Percentiles rank a stretch among this genome's conserved stretches.
Conservation (phyloP, 2,888 invertebrate genomes). For the Meiosimyza decipiens region DNA sequence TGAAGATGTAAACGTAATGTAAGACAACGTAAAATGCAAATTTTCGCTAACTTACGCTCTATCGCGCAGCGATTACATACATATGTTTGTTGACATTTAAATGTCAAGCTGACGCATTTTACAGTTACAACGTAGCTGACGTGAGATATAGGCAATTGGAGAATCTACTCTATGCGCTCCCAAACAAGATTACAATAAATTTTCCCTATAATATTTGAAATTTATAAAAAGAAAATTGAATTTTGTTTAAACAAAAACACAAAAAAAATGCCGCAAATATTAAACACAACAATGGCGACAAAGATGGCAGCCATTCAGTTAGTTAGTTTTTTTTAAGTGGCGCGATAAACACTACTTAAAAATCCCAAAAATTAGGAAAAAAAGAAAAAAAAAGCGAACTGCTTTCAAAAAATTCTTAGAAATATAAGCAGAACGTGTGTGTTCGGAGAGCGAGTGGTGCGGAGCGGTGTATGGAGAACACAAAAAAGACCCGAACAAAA, state of each 20-base stretch:
- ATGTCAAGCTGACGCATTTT: background rate
- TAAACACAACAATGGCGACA: slow-evolving; percentile 32
- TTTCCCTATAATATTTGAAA: too few species aligned
- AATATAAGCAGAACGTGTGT: slow-evolving; percentile 16
- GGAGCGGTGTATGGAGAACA: background rate
- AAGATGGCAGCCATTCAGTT: slow-evolving; percentile 30
- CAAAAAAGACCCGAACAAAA: slow-evolving; percentile 26
- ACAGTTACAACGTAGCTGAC: background rate
- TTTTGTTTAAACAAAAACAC: slow-evolving; percentile 21
- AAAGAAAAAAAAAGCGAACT: slow-evolving; percentile 17
- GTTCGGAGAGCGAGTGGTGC: too few species aligned
- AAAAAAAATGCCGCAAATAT: slow-evolving; percentile 5
- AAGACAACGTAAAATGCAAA: too few species aligned
- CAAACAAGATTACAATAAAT: too few species aligned
- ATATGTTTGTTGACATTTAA: too few species aligned
- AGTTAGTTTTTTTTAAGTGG: slow-evolving; percentile 20
- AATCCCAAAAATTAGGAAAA: slow-evolving; percentile 29
- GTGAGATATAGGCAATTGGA: too few species aligned
- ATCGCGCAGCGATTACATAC: background rate
- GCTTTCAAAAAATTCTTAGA: slow-evolving; percentile 32
- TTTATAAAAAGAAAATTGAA: too few species aligned
- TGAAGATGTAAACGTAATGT: too few species aligned
- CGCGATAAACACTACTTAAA: slow-evolving; percentile 33
- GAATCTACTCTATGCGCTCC: too few species aligned
- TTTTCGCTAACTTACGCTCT: background rate